phyloP scores from a whole-genome alignment of 2,888 invertebrate genomes.

The Antitype chi region DNA sequence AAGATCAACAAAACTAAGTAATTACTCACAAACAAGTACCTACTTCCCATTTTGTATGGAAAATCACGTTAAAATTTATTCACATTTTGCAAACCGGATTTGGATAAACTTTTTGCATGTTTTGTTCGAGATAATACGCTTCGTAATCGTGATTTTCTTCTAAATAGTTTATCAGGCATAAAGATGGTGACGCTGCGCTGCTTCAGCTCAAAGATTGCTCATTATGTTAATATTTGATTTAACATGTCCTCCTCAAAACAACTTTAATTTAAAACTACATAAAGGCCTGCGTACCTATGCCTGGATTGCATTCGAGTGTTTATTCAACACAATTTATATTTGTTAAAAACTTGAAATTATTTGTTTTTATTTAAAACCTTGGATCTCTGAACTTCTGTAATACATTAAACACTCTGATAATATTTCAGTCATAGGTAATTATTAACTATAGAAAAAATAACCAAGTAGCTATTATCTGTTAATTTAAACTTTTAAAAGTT shows the following conservation, averaged over 20 bases:
- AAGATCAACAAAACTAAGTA: not conserved
- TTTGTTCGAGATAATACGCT: slow-evolving; percentile 25
- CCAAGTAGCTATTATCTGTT: too few relatives aligned
- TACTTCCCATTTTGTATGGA: not conserved
- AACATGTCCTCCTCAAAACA: not conserved
- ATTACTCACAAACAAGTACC: not conserved
- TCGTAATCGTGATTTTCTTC: slow-evolving; percentile 20
- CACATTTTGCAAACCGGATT: slow-evolving; percentile 6
- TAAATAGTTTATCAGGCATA: not conserved
- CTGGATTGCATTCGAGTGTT: slow-evolving; percentile 3
- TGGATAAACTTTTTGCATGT: slow-evolving; percentile 3
- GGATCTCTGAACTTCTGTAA: not conserved
- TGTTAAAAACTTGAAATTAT: not conserved
- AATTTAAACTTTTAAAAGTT: not conserved
- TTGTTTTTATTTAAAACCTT: not conserved
- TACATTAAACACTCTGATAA: not conserved
- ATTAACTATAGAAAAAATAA: not conserved
- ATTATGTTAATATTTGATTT: slow-evolving; percentile 24
- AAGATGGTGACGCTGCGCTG: not conserved
- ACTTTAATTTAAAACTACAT: not conserved
- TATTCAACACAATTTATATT: not conserved
- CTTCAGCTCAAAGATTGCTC: slow-evolving; percentile 5
- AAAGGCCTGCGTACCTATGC: not conserved
- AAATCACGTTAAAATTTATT: not conserved
- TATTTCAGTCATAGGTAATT: not conserved